phyloP scores from a whole-genome alignment of 2,113 vertebrate genomes.

The Synodontis membranacea region DNA sequence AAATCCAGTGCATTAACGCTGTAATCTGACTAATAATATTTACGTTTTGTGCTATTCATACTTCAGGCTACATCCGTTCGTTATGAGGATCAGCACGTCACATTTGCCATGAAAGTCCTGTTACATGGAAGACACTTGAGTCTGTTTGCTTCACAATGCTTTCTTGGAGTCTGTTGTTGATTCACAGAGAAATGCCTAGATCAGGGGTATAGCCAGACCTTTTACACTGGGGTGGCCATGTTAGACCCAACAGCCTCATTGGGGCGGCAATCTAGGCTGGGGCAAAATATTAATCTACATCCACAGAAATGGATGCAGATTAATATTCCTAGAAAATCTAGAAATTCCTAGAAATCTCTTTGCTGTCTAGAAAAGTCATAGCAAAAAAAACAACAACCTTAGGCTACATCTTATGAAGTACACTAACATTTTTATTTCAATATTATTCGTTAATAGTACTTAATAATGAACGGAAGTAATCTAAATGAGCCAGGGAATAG shows the following conservation, averaged over 20 bases:
- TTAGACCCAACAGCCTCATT: not conserved
- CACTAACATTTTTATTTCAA: not conserved
- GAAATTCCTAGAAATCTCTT: too few species aligned
- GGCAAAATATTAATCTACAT: not conserved
- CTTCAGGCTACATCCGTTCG: not conserved
- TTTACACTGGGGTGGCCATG: not conserved
- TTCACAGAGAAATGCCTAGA: not conserved
- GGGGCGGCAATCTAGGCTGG: not conserved
- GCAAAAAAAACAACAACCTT: not conserved
- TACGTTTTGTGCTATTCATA: not conserved
- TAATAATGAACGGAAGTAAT: not conserved
- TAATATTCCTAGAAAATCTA: too few species aligned
- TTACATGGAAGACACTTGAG: not conserved
- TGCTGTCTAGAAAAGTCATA: not conserved
- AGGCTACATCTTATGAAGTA: slow-evolving; percentile 1
- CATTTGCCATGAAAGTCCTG: not conserved
- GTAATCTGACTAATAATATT: not conserved
- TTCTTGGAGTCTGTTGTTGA: not conserved
- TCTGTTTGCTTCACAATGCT: not conserved
- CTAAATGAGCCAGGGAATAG: not conserved
- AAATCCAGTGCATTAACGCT: not conserved
- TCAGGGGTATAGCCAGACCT: not conserved
- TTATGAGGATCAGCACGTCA: not conserved
- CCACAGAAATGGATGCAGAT: not conserved
- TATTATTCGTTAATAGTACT: not conserved